Conservation (phyloP, 1,140 invertebrate genomes). For the Aricia agestis region DNA sequence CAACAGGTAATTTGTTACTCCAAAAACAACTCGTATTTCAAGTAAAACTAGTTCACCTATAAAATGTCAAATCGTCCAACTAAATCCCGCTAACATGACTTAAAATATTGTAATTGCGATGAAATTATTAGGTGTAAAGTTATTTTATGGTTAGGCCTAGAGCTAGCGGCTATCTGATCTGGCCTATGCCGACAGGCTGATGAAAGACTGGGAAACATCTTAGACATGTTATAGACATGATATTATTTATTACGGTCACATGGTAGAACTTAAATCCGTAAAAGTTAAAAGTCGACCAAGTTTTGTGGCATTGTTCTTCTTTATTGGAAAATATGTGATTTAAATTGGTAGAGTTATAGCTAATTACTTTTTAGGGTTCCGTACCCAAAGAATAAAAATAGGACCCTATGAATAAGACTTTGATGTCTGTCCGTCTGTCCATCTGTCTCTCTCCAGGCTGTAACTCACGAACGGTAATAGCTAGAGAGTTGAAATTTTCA, state of each 20-base stretch:
- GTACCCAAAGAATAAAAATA: too few relatives aligned
- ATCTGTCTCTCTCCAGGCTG: too few relatives aligned
- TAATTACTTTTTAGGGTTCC: too few relatives aligned
- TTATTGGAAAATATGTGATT: neutral
- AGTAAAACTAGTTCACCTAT: neutral
- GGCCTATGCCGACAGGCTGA: neutral
- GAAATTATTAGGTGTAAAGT: conserved; percentile 5
- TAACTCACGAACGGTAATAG: too few relatives aligned
- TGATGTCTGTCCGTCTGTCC: too few relatives aligned
- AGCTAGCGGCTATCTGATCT: neutral
- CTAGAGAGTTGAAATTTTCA: too few relatives aligned
- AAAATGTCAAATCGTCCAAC: neutral
- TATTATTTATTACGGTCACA: neutral
- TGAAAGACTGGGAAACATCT: neutral
- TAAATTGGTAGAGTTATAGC: too few relatives aligned
- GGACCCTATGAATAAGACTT: too few relatives aligned
- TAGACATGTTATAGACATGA: neutral
- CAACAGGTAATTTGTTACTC: too few relatives aligned
- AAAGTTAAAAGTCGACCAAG: neutral
- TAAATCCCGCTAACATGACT: neutral
- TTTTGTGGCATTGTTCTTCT: too few relatives aligned
- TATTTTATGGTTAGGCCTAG: neutral
- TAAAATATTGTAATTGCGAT: conserved; percentile 1
- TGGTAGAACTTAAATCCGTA: neutral
- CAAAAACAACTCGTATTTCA: neutral